Evolutionary conservation across 2,888 invertebrate species (phyloP).

Genomic region (Nasonovia ribisnigri): DNA sequence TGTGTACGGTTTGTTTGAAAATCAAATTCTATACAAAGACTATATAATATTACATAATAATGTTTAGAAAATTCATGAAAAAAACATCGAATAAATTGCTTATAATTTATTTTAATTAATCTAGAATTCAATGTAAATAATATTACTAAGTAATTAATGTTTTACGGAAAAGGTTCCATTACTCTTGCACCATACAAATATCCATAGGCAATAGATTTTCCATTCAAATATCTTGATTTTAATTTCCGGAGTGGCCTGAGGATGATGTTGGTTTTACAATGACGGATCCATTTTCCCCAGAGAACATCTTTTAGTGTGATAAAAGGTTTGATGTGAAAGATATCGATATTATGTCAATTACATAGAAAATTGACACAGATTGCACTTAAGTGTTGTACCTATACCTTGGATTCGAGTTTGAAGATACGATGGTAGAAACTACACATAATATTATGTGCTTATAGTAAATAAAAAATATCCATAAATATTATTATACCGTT

Average conservation of each 20-base stretch:
- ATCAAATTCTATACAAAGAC: neutral
- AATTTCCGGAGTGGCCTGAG: neutral
- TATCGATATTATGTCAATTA: conserved; percentile 20
- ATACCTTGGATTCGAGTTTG: neutral
- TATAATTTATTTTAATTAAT: neutral
- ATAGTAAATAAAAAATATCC: neutral
- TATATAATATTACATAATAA: neutral
- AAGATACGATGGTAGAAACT: neutral
- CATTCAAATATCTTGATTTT: neutral
- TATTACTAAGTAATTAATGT: neutral
- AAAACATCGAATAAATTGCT: neutral
- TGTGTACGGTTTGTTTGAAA: neutral
- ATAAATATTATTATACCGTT: neutral
- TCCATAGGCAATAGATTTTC: neutral
- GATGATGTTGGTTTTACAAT: neutral
- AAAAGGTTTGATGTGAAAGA: neutral
- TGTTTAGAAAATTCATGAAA: neutral
- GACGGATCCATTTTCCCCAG: neutral
- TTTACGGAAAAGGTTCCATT: neutral
- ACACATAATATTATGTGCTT: neutral
- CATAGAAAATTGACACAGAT: neutral
- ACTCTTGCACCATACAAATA: neutral
- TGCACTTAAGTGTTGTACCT: neutral
- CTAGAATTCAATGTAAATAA: neutral
- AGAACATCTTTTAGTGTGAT: neutral